These are phyloP conservation scores for Percopsis transmontana DNA, from an alignment of 2,113 vertebrate species.

Conservation along the genomic window DNA sequence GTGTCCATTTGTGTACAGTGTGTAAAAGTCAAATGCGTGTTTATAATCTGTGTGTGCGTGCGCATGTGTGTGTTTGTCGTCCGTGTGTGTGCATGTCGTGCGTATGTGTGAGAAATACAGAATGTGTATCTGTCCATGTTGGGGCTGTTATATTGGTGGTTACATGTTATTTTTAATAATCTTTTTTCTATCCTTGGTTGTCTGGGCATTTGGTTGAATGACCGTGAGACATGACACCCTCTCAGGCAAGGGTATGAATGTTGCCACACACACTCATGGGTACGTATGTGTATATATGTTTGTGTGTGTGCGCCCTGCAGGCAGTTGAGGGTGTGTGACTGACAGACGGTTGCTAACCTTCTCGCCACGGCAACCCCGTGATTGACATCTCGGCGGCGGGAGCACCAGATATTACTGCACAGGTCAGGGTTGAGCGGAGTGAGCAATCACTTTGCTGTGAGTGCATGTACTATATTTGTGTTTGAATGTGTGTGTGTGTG, in stretches of 20 bases:
- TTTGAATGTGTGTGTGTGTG: not conserved
- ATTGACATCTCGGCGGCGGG: slow-evolving; percentile 65
- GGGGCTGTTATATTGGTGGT: slow-evolving; percentile 1
- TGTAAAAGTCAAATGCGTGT: not conserved
- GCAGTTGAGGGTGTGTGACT: slow-evolving; percentile 39
- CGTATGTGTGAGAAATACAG: no score
- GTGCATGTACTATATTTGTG: slow-evolving; percentile 31
- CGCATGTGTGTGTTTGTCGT: not conserved
- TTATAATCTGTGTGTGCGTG: slow-evolving; percentile 1
- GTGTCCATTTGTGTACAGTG: not conserved
- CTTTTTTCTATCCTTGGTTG: not conserved
- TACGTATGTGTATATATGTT: slow-evolving; percentile 27
- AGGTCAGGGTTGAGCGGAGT: slow-evolving; percentile 69
- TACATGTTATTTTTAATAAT: no score
- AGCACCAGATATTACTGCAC: slow-evolving; percentile 61
- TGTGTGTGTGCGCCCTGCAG: slow-evolving; percentile 5
- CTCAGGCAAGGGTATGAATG: slow-evolving; percentile 1
- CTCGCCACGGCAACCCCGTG: slow-evolving; percentile 45
- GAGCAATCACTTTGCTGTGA: slow-evolving; percentile 55
- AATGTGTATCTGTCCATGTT: no score
- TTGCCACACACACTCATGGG: not conserved
- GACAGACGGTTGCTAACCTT: slow-evolving; percentile 58
- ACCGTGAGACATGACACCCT: slow-evolving; percentile 12
- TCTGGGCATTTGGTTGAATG: not conserved
- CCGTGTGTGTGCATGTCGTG: not conserved